phyloP scores from a whole-genome alignment of 2,888 invertebrate species.

The Conus canariensis region DNA sequence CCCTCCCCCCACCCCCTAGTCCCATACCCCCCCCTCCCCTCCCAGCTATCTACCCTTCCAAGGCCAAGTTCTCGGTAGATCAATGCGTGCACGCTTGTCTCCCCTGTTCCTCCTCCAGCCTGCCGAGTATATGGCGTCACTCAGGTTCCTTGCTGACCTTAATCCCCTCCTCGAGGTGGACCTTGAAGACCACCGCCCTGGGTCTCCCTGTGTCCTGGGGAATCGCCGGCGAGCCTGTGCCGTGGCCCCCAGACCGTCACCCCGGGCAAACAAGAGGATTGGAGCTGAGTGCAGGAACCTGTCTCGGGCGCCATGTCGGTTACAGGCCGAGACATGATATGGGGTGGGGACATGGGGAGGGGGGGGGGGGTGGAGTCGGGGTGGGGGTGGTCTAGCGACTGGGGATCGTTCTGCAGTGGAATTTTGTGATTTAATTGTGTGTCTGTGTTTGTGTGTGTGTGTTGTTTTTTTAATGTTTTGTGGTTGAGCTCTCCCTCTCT shows the following conservation, averaged over 20 bases:
- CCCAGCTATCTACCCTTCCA: neutral
- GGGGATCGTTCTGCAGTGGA: too few species aligned
- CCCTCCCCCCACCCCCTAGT: neutral
- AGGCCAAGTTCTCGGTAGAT: neutral
- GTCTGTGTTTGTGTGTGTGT: too few species aligned
- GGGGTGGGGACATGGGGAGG: neutral
- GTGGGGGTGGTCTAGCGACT: too few species aligned
- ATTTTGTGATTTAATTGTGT: too few species aligned
- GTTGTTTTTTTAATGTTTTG: too few species aligned
- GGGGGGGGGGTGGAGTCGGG: too few species aligned
- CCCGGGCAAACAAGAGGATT: slow-evolving; percentile 5
- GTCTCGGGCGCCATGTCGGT: neutral
- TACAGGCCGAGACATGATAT: slow-evolving; percentile 2
- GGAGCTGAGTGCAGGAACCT: neutral
- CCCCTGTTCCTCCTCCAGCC: neutral
- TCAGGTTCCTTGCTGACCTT: slow-evolving; percentile 16
- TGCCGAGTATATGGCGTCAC: neutral
- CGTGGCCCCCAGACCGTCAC: neutral
- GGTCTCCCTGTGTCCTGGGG: too few species aligned
- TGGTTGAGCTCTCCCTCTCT: too few species aligned
- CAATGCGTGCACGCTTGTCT: slow-evolving; percentile 11
- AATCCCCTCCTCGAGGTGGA: slow-evolving; percentile 32
- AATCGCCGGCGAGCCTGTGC: too few species aligned
- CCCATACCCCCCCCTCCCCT: neutral
- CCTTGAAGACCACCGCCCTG: slow-evolving; percentile 24